Base-by-base conservation (phyloP, 2,797 vertebrate genomes). In the Mormyrops boulengeri region DNA sequence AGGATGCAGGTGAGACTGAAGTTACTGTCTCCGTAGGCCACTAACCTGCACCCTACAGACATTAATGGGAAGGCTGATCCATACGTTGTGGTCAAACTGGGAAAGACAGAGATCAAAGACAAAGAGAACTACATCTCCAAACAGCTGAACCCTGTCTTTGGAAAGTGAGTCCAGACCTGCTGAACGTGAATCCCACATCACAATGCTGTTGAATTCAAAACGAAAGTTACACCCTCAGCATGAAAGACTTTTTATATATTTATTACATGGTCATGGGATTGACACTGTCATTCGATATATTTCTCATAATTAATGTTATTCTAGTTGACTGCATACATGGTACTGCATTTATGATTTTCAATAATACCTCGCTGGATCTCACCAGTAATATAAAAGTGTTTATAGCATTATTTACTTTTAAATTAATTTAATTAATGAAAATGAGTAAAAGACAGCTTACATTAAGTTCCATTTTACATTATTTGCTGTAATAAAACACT, bases 61-160 rank as follows among this genome's bases (percentile, higher is more conserved):
- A 98, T 99, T 93, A 99, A 99, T 0, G 98, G 99, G 34, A 99
- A 99, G 92, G 99, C 99, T 0, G 98, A 99, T 91, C 99, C 99
- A 0, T 99, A 99, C 0, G 90, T 99, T 0, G 97, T 96, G 93
- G 98, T 99, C 92, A 97, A 96, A 91, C 94, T 99, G 90, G 99
- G 99, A n/a, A 99, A 97, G 93, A 97, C 97, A 0, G 99, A 99
- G 89, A 95, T 99, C 93, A 98, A 96, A 11, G 99, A 99, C 95
- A 99, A 99, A 93, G 99, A 99, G 93, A 99, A 98, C 92, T 99
- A 99, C 92, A 99, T 99, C 93, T 99, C 99, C 92, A 99, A 99
- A 93, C 98, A 99, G 94, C 95, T 99, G 77, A 99, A 99, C 93
- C 99, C 99, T 0, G 96, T 99, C 30, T 99, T 98, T 91, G 99